phyloP scores from a whole-genome alignment of 2,797 vertebrate genomes.

The Steatocranus sp. region DNA sequence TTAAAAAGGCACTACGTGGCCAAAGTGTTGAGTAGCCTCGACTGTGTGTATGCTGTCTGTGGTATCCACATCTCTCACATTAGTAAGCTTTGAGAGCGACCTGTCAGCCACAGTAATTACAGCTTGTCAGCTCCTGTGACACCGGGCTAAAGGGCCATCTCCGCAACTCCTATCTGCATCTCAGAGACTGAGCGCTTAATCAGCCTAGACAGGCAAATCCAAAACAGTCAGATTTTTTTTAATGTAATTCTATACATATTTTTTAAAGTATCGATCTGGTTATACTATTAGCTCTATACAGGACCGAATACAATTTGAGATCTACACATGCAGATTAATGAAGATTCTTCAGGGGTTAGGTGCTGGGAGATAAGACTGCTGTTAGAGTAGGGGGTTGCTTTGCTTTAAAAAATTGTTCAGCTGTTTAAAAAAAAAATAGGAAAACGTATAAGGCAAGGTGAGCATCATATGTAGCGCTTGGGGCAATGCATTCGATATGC shows the following conservation, averaged over 20 bases:
- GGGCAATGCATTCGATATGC: constrained; percentile 53
- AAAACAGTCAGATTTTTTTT: constrained; percentile 21
- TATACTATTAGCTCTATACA: background rate
- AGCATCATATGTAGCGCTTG: constrained; percentile 64
- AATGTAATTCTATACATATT: background rate
- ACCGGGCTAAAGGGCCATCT: constrained; percentile 56
- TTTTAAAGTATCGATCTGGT: background rate
- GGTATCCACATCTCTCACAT: constrained; percentile 38
- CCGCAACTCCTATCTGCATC: constrained; percentile 31
- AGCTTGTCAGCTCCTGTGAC: constrained; percentile 58
- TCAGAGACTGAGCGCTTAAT: constrained; percentile 36
- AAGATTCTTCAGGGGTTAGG: background rate
- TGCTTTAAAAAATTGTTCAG: background rate
- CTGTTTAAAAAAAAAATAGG: background rate
- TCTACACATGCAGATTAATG: background rate
- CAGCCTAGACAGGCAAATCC: constrained; percentile 43
- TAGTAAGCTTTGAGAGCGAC: constrained; percentile 39
- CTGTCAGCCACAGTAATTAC: constrained; percentile 65
- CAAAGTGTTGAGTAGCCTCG: constrained; percentile 23
- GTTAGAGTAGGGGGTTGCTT: background rate
- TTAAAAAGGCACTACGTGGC: constrained; percentile 24
- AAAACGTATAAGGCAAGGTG: constrained; percentile 6
- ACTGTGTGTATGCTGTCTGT: constrained; percentile 6
- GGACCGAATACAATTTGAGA: background rate
- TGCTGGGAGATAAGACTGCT: background rate